phyloP scores from a whole-genome alignment of 2,113 vertebrate genomes.

The Vulpes ferrilata region DNA sequence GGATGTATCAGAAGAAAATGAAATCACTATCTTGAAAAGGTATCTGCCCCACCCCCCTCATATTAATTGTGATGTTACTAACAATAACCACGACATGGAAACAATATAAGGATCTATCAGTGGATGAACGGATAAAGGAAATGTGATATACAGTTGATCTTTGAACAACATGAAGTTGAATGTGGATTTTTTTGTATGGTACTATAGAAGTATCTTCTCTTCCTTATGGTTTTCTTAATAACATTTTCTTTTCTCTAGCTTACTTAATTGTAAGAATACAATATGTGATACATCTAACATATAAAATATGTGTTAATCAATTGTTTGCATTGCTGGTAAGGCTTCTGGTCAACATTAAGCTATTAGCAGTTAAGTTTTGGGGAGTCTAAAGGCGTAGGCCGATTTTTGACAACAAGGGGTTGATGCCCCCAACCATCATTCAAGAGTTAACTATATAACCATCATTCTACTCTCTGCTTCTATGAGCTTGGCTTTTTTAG shows the following conservation, averaged over 20 bases:
- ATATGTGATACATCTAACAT: not conserved
- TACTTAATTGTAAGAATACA: not conserved
- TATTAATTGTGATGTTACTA: not conserved
- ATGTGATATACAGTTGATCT: not conserved
- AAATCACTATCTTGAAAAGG: not conserved
- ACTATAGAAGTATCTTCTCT: not conserved
- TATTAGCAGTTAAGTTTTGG: not conserved
- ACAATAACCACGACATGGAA: not conserved
- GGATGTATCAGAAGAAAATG: not conserved
- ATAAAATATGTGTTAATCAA: not conserved
- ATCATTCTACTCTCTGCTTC: not conserved
- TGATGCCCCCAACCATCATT: not conserved
- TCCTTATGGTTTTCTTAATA: not conserved
- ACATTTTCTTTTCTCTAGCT: not conserved
- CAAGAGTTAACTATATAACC: not conserved
- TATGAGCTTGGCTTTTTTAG: not conserved
- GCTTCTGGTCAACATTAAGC: not conserved
- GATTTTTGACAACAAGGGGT: not conserved
- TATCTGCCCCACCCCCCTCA: not conserved
- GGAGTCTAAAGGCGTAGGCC: not conserved
- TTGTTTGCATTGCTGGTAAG: not conserved
- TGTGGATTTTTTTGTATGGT: not conserved
- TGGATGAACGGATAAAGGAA: not conserved
- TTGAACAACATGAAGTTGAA: not conserved
- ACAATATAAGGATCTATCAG: not conserved